Evolutionary conservation across 2,888 invertebrate genomes (phyloP).

Genomic region (Euphydryas editha): DNA sequence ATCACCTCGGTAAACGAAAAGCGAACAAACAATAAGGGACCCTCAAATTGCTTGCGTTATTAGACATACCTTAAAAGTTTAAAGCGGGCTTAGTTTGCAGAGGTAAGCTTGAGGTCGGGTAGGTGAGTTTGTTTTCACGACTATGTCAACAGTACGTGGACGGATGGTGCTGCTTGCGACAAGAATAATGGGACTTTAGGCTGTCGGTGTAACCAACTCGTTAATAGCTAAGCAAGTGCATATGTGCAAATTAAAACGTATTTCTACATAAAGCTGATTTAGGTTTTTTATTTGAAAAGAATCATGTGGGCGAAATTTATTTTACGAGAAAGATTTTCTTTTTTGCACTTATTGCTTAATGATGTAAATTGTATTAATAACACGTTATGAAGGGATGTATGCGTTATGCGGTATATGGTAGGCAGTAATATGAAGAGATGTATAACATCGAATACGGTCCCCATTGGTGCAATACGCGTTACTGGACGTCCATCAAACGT

Average conservation of each 20-base stretch:
- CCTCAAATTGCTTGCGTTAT: conserved; percentile 81
- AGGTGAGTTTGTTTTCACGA: conserved; percentile 73
- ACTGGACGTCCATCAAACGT: conserved; percentile 76
- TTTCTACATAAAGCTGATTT: background rate
- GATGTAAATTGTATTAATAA: background rate
- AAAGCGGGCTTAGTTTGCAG: conserved; percentile 76
- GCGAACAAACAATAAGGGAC: conserved; percentile 78
- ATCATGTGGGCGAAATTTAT: no score
- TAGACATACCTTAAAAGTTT: conserved; percentile 81
- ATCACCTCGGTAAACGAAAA: conserved; percentile 76
- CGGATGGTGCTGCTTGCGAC: conserved; percentile 40
- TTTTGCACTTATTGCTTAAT: background rate
- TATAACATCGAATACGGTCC: conserved; percentile 50
- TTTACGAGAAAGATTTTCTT: background rate
- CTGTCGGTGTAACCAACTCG: conserved; percentile 52
- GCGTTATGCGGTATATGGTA: conserved; percentile 19
- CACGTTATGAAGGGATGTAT: conserved; percentile 7
- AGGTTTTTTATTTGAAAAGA: no score
- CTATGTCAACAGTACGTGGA: conserved; percentile 70
- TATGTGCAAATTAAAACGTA: background rate
- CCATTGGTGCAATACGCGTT: conserved; percentile 65
- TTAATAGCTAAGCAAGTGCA: conserved; percentile 9
- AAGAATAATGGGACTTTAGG: conserved; percentile 20
- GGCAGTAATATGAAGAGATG: conserved; percentile 10
- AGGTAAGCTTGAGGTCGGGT: conserved; percentile 70